phyloP scores from a whole-genome alignment of 2,888 invertebrate species.

The Harpagoxenus sublaevis region DNA sequence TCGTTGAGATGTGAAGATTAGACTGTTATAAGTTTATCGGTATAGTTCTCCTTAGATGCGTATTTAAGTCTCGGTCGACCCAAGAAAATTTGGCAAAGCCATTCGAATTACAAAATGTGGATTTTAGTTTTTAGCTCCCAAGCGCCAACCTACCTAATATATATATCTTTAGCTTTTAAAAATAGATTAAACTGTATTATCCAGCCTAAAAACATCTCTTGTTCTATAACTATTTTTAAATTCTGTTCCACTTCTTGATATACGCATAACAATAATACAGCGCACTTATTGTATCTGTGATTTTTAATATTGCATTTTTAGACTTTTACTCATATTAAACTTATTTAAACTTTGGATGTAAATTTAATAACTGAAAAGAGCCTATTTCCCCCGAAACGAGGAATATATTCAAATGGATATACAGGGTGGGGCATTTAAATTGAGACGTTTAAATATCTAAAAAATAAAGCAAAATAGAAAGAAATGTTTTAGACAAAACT shows the following conservation, averaged over 20 bases:
- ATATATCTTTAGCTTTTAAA: slow-evolving; percentile 79
- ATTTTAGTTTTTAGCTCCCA: slow-evolving; percentile 72
- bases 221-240: slow-evolving; percentile 53
- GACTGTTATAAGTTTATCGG: neutral
- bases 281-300: neutral
- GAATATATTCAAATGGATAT: too few relatives aligned
- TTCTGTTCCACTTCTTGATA: slow-evolving; percentile 15
- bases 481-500: too few relatives aligned
- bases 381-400: too few relatives aligned
- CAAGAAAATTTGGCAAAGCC: slow-evolving; percentile 76
- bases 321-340: too few relatives aligned
- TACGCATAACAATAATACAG: neutral
- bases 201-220: slow-evolving; percentile 81
- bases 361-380: too few relatives aligned
- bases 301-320: too few relatives aligned
- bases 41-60: too few relatives aligned
- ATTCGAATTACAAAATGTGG: slow-evolving; percentile 78
- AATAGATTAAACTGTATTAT: slow-evolving; percentile 83
- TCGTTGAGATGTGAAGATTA: neutral
- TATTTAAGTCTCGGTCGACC: slow-evolving; percentile 45
- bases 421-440: too few relatives aligned
- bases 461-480: too few relatives aligned
- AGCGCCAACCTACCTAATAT: slow-evolving; percentile 73
- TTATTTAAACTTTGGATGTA: too few relatives aligned
- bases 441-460: too few relatives aligned